Conservation (phyloP, 2,113 vertebrate species). For the Chascanopsetta lugubris region DNA sequence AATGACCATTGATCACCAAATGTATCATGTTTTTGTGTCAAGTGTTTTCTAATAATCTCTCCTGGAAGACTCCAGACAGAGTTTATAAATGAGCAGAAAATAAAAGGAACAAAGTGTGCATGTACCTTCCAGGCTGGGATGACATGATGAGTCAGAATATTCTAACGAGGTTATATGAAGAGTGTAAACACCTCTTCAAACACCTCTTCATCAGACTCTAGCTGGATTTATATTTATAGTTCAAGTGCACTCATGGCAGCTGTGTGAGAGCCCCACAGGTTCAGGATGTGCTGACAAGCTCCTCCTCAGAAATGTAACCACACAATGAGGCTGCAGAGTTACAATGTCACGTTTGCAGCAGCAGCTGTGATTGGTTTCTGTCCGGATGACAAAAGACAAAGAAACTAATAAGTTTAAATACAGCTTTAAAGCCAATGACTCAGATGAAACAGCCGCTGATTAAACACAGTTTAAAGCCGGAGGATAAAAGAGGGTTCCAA, state of each 20-base stretch:
- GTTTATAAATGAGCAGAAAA: neutral
- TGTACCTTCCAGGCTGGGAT: no score
- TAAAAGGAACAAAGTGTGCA: neutral
- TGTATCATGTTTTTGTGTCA: no score
- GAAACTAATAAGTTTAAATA: neutral
- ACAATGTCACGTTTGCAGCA: no score
- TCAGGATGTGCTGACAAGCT: no score
- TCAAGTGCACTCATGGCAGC: no score
- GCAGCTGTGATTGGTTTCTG: neutral
- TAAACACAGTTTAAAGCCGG: neutral
- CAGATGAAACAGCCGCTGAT: neutral
- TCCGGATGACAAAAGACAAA: neutral
- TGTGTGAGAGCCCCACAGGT: no score
- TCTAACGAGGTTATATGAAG: neutral
- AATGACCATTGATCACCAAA: no score
- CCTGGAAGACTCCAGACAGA: no score
- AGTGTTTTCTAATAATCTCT: no score
- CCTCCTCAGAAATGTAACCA: neutral
- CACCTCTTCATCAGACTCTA: no score
- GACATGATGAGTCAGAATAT: neutral
- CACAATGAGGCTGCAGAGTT: neutral
- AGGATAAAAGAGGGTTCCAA: neutral
- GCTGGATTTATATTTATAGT: no score
- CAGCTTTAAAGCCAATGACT: neutral
- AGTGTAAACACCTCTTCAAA: no score